Conservation (phyloP, 2,797 vertebrate genomes). For the Tarsius wallacei region DNA sequence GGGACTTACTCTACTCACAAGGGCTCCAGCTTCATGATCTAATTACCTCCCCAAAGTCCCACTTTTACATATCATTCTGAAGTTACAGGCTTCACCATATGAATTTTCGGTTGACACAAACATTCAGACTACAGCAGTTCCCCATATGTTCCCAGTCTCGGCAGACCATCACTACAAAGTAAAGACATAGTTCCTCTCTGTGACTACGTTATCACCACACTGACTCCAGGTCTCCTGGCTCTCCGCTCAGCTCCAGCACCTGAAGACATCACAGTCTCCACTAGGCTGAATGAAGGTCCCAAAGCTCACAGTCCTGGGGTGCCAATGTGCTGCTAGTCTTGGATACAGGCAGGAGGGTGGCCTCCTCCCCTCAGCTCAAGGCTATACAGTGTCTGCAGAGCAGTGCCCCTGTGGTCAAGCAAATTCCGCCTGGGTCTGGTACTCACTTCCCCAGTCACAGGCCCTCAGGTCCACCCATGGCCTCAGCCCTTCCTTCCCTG, state of each 20-base stretch:
- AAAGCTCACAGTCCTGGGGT: not conserved
- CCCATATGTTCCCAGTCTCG: not conserved
- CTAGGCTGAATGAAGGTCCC: not conserved
- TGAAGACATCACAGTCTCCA: not conserved
- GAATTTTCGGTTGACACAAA: not conserved
- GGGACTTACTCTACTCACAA: too few relatives aligned
- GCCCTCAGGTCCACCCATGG: not conserved
- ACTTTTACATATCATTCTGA: not conserved
- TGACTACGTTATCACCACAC: too few relatives aligned
- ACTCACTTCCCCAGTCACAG: accelerated
- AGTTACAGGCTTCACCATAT: not conserved
- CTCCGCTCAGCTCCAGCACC: not conserved
- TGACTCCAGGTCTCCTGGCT: not conserved
- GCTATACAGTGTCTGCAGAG: not conserved
- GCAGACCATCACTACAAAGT: not conserved
- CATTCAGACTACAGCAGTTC: not conserved
- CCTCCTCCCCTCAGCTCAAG: too few relatives aligned
- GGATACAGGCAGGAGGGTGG: not conserved
- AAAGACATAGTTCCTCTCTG: not conserved
- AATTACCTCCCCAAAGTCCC: not conserved
- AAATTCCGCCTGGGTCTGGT: accelerated
- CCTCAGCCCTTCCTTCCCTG: not conserved
- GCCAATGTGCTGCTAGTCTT: not conserved
- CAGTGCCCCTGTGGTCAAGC: not conserved
- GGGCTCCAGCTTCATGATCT: not conserved